phyloP scores from a whole-genome alignment of 2,113 vertebrate species.

The Tamias sibiricus region DNA sequence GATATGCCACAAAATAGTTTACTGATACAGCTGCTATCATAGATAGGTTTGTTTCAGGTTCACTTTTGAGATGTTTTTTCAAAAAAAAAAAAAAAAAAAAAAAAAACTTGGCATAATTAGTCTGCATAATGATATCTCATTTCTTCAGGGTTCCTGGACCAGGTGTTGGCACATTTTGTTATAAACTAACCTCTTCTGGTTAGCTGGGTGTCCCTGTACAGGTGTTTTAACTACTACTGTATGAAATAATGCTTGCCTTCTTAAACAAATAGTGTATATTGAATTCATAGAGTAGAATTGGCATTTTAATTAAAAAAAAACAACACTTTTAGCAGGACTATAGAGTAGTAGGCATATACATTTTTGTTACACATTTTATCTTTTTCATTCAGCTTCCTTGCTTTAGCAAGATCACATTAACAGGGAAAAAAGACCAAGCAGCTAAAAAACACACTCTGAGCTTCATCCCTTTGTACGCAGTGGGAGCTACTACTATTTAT shows the following conservation, averaged over 20 bases:
- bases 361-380: conserved; percentile 40
- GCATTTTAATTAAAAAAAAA: conserved; percentile 68
- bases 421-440: conserved; percentile 9
- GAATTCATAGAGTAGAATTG: conserved; percentile 40
- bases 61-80: conserved; percentile 42
- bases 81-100: no score
- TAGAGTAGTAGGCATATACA: background rate
- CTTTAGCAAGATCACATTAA: background rate
- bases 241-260: background rate
- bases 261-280: conserved; percentile 14
- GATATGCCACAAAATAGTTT: background rate
- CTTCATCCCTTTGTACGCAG: background rate
- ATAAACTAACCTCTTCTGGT: background rate
- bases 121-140: conserved; percentile 16
- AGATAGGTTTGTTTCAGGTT: conserved; percentile 38
- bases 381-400: conserved; percentile 33
- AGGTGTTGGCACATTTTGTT: conserved; percentile 14
- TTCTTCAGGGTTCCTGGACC: conserved; percentile 42
- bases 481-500: background rate
- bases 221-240: background rate
- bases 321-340: background rate
- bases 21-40: conserved; percentile 2
- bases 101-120: conserved; percentile 43
- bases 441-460: conserved; percentile 1
- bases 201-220: background rate